Conservation (phyloP, 2,888 invertebrate species). For the Nephrotoma appendiculata region DNA sequence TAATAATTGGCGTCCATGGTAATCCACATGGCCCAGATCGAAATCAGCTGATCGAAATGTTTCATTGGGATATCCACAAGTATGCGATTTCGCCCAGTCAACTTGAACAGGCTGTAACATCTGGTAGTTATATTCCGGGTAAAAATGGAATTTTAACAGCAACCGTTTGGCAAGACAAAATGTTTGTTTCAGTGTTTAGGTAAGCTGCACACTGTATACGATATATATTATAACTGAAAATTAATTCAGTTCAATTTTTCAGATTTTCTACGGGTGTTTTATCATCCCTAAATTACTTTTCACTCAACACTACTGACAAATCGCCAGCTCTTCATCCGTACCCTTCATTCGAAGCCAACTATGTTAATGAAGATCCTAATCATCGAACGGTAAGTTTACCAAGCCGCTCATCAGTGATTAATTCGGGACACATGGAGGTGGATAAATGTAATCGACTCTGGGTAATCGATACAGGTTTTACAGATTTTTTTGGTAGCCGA, state of each 20-base stretch:
- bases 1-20: too few species aligned
- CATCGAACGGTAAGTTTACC: background rate
- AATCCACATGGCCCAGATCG: too few species aligned
- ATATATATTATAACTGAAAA: too few species aligned
- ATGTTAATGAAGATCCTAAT: slow-evolving; percentile 31
- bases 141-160: too few species aligned
- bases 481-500: slow-evolving; percentile 47
- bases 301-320: slow-evolving; percentile 24
- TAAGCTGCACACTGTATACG: too few species aligned
- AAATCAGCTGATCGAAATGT: too few species aligned
- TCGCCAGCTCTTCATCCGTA: slow-evolving; percentile 62
- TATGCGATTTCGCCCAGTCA: too few species aligned
- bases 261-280: slow-evolving; percentile 57
- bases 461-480: slow-evolving; percentile 67
- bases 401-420: slow-evolving; percentile 39
- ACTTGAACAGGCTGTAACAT: too few species aligned
- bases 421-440: slow-evolving; percentile 55
- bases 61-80: too few species aligned
- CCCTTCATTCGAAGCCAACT: slow-evolving; percentile 64
- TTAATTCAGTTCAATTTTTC: background rate
- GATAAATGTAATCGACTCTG: slow-evolving; percentile 69
- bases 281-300: slow-evolving; percentile 52
- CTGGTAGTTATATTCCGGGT: too few species aligned
- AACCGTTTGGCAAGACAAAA: too few species aligned
- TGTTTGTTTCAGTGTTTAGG: too few species aligned